Base-by-base conservation (phyloP, 2,888 invertebrate species). In the Xanthia icteritia region DNA sequence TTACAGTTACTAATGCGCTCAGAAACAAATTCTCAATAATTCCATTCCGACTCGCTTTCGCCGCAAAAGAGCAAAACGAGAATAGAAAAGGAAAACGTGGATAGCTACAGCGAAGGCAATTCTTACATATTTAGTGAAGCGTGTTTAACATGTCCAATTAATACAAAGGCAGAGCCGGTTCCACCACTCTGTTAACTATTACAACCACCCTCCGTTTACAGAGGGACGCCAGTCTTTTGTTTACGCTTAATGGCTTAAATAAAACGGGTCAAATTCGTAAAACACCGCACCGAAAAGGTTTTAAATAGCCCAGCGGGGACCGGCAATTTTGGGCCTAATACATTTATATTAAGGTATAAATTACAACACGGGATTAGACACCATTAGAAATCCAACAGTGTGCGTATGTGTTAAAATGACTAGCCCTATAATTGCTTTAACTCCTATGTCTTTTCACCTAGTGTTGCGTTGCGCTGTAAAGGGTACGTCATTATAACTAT, bases 241-340 rank as follows among this genome's bases (percentile, higher is more conserved):
- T 95, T 95, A 94, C 95, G 95, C 93, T 94, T 96, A 96, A 96
- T 96, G 95, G 94, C 95, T 95, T 94, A 95, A 96, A 96, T 95
- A 95, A 96, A 96, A 96, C 94, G 95, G 95, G 94, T 93, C 95
- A 94, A 95, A 95, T 96, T 95, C 94, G 93, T 93, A 94, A 94
- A 95, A 94, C 94, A 94, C 89, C 89, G 86, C 90, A 89, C 91
- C 87, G 88, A 93, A 95, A 95, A 94, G 92, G 93, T 92, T 94
- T 93, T 92, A 94, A 94, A 93, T 91, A 91, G 91, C 88, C 90
- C 90, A 83, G 80, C 71, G 79, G 84, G 84, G 87, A 89, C 90
- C 77, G 81, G 86, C 91, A 88, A 94, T 92, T 93, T 90, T 92
- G 84, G 89, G 86, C 92, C 90, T 92, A 94, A 92, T 89, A 83